Base-by-base conservation (phyloP, 2,888 invertebrate genomes). In the Myathropa florea region DNA sequence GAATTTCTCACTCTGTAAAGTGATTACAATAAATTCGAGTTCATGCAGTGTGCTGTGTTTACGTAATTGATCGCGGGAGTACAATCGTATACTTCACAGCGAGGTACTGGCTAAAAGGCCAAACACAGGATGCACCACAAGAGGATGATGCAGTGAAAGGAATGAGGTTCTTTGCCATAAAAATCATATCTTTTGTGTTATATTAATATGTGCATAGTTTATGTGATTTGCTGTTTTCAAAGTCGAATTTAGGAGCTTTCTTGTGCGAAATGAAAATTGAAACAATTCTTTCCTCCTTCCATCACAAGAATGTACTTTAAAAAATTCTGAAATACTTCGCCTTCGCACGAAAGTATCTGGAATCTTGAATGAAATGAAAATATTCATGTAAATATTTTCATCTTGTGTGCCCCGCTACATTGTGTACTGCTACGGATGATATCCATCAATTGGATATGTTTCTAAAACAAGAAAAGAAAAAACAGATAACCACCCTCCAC, bases 11-110 rank as follows among this genome's bases (percentile, higher is more conserved):
- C 77, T 75, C 82, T 59, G 72, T 77, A 70, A 72, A 82, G 82
- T 82, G 85, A 86, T 82, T 86, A 86, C 78, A 86, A 86, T 86
- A 86, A 86, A 86, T 86, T 82, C 72, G 85, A 86, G 60, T 78
- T 86, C 85, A 86, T 78, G 85, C 73, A 64, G 85, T 70, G 82
- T 55, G 60, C 53, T 53, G 28, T 86, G 85, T 85, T 85, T 86
- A 86, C 73, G 70, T 70, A 82, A 86, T 73, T 68, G 75, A 76
- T 78, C 78, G 77, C 77, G 4, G 61, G 68, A 77, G 73, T 82
- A 70, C 60, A 82, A 70, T 82, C 73, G 53, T 82, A 86, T 86
- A 82, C 81, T 77, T 64, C 61, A 33, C 59, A 21, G 53, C 21
- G 33, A 10, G 59, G 24, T 12, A 18, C 68, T 12, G 30, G 60